Evolutionary conservation across 2,113 vertebrate genomes (phyloP), one percentile per base, ranked within the genome.

Genomic region (Psephotus haematonotus): DNA sequence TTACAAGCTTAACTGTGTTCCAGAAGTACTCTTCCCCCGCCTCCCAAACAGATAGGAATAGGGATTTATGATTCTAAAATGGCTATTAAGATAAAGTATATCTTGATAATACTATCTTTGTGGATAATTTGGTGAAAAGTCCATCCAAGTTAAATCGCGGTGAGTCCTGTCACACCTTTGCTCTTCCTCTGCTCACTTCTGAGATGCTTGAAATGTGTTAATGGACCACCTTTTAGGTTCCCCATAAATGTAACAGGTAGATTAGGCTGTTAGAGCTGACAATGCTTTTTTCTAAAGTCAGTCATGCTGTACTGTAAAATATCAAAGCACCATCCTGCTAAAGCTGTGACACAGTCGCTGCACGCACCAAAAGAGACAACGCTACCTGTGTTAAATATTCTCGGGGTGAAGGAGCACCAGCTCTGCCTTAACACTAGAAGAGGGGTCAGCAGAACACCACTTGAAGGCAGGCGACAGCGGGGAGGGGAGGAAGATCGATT

Each of bases 261-360:
- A 63, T 16, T 67, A 82, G 44, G 46, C 79, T 94, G 85, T 25
- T 89, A 33, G 57, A 95, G 57, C 78, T 59, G 67, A 67, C 91
- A 82, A 60, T 19, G 43, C 67, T 92, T 88, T 39, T 64, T 57
- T 39, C 93, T 95, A 7, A 52, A 90, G 93, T 89, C 88, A 65
- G 87, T 74, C 92, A 65, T 13, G 82, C 93, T 84, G 90, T 68
- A 92, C 39, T 91, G 62, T 71, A 63, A 82, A 92, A 95, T 13
- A 39, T 64, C 25, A 60, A 70, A 68, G 85, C 68, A 88, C 71
- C 71, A 46, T 23, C 82, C 86, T 86, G 90, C 72, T 92, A 74
- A 95, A 95, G 92, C 95, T 92, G 94, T 4, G 41, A 92, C 67
- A 72, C 92, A 86, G 71, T 53, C 60, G 11, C 24, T 86, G 95